A percentile compares a stretch with the other conserved stretches of the same genome.
Evolutionary conservation across 2,888 invertebrate species (phyloP).

Genomic region (Lithophane ornitopus): DNA sequence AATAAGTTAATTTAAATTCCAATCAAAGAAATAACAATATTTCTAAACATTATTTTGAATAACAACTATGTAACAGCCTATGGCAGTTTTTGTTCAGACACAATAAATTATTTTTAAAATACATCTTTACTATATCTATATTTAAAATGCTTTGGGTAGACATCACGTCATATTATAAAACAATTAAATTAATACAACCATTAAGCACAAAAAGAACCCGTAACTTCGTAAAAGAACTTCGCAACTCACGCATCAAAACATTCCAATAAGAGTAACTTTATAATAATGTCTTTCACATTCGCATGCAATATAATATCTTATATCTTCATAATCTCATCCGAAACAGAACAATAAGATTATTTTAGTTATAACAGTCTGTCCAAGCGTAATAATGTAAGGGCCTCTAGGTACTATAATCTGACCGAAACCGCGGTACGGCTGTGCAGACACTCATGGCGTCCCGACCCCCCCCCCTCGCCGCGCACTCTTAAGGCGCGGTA

Average conservation of each 20-base stretch:
- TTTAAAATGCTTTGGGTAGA: conserved; percentile 60
- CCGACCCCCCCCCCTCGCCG: no score
- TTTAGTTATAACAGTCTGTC: conserved; percentile 52
- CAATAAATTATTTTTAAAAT: conserved; percentile 57
- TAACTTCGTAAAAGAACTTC: conserved; percentile 56
- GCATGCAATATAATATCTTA: conserved; percentile 63
- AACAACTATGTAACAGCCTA: conserved; percentile 52
- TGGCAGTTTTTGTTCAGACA: conserved; percentile 63
- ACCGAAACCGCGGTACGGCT: no score
- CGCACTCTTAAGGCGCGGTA: no score
- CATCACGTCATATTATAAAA: conserved; percentile 52
- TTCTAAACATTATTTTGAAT: conserved; percentile 49
- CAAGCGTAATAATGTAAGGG: conserved; percentile 51
- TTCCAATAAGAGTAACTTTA: conserved; percentile 59
- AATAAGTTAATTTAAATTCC: conserved; percentile 54
- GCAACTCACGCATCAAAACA: conserved; percentile 62
- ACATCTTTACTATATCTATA: conserved; percentile 52
- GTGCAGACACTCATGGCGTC: no score
- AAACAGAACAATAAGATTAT: conserved; percentile 44
- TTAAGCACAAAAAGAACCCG: conserved; percentile 67
- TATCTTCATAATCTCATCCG: conserved; percentile 59
- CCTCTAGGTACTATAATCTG: conserved; percentile 31
- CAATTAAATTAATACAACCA: conserved; percentile 65
- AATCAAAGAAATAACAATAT: conserved; percentile 53
- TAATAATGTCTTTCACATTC: conserved; percentile 62